These are phyloP conservation scores for Prunella strophiata DNA, from an alignment of 2,797 vertebrate species.

Conservation along the genomic window DNA sequence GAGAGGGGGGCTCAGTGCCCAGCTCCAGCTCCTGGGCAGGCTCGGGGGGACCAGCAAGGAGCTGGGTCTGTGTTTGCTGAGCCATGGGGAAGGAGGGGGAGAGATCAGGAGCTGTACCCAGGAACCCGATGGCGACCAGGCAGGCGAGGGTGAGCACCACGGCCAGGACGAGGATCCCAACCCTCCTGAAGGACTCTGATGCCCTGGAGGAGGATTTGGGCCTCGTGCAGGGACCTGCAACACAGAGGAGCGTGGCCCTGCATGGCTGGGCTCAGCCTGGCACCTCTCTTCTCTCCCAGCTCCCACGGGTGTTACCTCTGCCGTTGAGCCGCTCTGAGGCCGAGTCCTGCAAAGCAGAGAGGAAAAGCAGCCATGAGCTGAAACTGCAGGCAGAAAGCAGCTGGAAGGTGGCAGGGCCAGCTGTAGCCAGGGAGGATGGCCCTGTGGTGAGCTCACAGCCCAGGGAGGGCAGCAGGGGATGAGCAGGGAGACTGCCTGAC, in stretches of 20 bases:
- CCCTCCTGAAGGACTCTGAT: constrained; percentile 9
- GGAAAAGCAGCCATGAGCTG: background rate
- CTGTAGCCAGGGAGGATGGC: rapidly evolving
- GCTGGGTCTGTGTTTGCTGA: background rate
- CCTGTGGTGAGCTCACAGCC: rapidly evolving
- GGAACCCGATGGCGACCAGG: constrained; percentile 30
- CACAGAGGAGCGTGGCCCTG: background rate
- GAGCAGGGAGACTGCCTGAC: background rate
- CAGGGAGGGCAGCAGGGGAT: background rate
- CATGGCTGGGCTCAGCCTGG: background rate
- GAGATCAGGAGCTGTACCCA: constrained; percentile 57
- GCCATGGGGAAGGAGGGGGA: background rate
- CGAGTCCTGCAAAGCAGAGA: constrained; percentile 69
- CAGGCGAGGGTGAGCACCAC: constrained; percentile 47
- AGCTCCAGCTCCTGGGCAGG: background rate
- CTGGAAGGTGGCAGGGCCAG: background rate
- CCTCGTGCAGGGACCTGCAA: constrained; percentile 1
- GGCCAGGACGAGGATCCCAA: constrained; percentile 64
- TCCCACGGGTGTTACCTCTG: constrained; percentile 53
- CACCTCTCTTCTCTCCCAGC: background rate
- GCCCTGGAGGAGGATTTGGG: background rate
- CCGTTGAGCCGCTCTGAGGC: constrained; percentile 45
- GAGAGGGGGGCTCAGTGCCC: background rate
- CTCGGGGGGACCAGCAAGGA: background rate
- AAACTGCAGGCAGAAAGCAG: background rate